phyloP scores from a whole-genome alignment of 2,888 invertebrate genomes.

The Rapana venosa region DNA sequence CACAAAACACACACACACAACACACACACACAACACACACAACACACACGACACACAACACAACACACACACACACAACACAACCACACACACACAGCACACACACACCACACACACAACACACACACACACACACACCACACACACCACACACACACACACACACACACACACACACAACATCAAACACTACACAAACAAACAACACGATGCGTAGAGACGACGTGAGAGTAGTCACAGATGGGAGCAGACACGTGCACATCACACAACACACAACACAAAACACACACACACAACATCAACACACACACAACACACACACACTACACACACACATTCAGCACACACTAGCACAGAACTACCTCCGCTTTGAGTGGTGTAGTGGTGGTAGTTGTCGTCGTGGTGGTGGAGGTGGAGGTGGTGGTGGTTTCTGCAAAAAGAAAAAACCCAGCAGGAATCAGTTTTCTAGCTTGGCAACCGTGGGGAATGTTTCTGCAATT shows the following conservation, averaged over 20 bases:
- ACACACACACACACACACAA: background rate
- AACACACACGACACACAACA: background rate
- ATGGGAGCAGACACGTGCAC: background rate
- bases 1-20: background rate
- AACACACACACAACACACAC: background rate
- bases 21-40: background rate
- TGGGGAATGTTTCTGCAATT: no score
- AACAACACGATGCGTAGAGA: no score
- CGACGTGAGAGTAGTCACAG: no score
- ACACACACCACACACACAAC: background rate
- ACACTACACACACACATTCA: background rate
- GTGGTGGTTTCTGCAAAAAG: no score
- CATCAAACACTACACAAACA: background rate
- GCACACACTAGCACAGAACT: background rate
- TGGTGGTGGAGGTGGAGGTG: no score
- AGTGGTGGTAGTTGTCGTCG: no score
- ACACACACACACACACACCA: slow-evolving; percentile 1
- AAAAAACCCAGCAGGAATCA: no score
- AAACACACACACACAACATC: background rate
- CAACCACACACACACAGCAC: background rate
- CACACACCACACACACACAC: background rate
- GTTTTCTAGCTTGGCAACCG: no score
- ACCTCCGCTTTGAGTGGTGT: no score
- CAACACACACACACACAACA: background rate
- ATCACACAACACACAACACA: background rate